Evolutionary conservation across 2,797 vertebrate species (phyloP), one percentile per base, ranked within the genome.

Genomic region (Bryconaethiops microstoma): DNA sequence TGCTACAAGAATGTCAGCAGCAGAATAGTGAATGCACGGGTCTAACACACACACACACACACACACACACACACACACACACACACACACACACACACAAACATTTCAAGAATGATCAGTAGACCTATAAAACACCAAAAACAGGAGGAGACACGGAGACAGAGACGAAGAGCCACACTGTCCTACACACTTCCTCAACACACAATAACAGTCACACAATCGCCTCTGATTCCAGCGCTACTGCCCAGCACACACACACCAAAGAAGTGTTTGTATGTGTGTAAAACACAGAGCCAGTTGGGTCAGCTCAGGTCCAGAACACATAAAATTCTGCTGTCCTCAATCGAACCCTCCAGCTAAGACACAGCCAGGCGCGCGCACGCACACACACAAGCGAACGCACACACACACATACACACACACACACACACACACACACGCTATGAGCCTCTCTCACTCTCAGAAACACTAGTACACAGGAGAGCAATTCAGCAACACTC

Each of bases 301-400:
- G 92, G 92, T 93, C 92, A 93, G 88, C 86, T 87, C 25, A 76
- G 91, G 91, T 92, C 93, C 92, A 92, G 89, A 91, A 87, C 87
- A 92, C 86, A 92, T 91, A 90, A 90, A 93, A 92, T 88, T 90
- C 78, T 76, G 65, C 39, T 83, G 85, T 84, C 83, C 82, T 86
- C 68, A 80, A 80, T 69, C 7, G 76, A 86, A 84, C 82, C 76
- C 48, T 69, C 68, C 84, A 70, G 80, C 45, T 82, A 65, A 85
- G 55, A 76, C 84, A 82, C 72, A 84, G 77, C 42, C 76, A 70
- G 82, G 60, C 80, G 52, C 40, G 65, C 80, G 78, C 23, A 72
- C 70, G 29, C 17, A 69, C 84, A 82, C 72, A 84, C 76, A 40
- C 76, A 70, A 80, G 52, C 80, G 45, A 25, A 60, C 80, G 78